phyloP scores from a whole-genome alignment of 2,888 invertebrate species.

The Lasius platythorax region DNA sequence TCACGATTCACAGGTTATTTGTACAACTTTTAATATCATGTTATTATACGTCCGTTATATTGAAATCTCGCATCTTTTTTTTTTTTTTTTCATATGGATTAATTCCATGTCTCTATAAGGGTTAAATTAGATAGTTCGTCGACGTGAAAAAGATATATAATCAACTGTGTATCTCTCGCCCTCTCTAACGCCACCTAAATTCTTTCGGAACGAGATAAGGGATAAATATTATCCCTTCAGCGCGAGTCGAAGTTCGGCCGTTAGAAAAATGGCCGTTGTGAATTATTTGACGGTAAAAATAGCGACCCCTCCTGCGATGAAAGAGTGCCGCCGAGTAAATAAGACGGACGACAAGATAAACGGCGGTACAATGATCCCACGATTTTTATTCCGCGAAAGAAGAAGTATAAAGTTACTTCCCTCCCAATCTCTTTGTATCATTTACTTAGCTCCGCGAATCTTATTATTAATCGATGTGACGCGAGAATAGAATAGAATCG shows the following conservation, averaged over 20 bases:
- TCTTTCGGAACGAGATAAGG: constrained; percentile 34
- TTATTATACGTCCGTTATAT: neutral
- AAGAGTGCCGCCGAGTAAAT: constrained; percentile 37
- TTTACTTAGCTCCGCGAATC: constrained; percentile 16
- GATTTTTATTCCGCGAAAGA: constrained; percentile 39
- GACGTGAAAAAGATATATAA: neutral
- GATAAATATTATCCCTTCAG: constrained; percentile 49
- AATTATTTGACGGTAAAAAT: constrained; percentile 41
- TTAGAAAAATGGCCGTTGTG: constrained; percentile 37
- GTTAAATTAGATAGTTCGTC: neutral
- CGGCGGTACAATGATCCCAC: constrained; percentile 41
- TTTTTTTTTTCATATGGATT: neutral
- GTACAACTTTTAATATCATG: neutral
- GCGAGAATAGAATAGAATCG: no score
- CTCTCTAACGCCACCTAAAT: neutral
- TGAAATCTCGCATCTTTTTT: neutral
- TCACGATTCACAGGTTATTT: neutral
- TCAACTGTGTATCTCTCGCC: neutral
- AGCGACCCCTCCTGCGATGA: constrained; percentile 25
- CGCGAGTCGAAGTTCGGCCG: constrained; percentile 24
- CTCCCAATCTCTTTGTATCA: constrained; percentile 14
- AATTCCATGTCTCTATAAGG: neutral
- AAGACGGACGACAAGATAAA: constrained; percentile 49
- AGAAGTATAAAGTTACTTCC: constrained; percentile 2
- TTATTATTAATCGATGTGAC: neutral